These are phyloP conservation scores for Danaus chrysippus DNA, from an alignment of 2,888 invertebrate genomes.

Conservation along the genomic window DNA sequence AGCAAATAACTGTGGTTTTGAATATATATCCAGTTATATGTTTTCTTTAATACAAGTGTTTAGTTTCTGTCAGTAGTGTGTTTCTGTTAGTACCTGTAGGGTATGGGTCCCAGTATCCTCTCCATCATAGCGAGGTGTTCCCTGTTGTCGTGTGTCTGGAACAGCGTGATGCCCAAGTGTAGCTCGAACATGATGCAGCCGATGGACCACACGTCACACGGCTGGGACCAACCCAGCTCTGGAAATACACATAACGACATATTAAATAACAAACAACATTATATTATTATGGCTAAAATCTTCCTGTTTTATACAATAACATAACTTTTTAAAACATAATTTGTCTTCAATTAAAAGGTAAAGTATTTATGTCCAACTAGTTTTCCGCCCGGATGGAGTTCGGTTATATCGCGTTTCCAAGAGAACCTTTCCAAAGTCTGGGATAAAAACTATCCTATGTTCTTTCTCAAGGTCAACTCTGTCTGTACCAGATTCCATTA, in stretches of 20 bases:
- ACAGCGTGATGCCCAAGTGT: conserved; percentile 97
- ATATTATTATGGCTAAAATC: background rate
- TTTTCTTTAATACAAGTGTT: background rate
- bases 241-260: conserved; percentile 44
- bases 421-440: too few species aligned
- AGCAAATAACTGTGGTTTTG: too few species aligned
- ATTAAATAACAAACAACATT: background rate
- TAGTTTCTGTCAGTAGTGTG: background rate
- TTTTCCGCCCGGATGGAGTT: too few species aligned
- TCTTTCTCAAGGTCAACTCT: too few species aligned
- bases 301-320: too few species aligned
- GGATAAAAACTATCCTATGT: too few species aligned
- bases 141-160: conserved; percentile 99
- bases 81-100: conserved; percentile 86
- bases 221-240: conserved; percentile 99
- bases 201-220: conserved; percentile 99
- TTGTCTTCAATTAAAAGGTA: too few species aligned
- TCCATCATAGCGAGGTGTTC: conserved; percentile 99
- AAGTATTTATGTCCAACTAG: too few species aligned
- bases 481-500: too few species aligned
- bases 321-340: too few species aligned
- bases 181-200: conserved; percentile 99
- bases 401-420: too few species aligned
- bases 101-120: conserved; percentile 96
- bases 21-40: too few species aligned